A percentile compares a stretch with the other conserved stretches of the same genome.
phyloP scores from a whole-genome alignment of 2,797 vertebrate genomes.

The Channallabes apus region DNA sequence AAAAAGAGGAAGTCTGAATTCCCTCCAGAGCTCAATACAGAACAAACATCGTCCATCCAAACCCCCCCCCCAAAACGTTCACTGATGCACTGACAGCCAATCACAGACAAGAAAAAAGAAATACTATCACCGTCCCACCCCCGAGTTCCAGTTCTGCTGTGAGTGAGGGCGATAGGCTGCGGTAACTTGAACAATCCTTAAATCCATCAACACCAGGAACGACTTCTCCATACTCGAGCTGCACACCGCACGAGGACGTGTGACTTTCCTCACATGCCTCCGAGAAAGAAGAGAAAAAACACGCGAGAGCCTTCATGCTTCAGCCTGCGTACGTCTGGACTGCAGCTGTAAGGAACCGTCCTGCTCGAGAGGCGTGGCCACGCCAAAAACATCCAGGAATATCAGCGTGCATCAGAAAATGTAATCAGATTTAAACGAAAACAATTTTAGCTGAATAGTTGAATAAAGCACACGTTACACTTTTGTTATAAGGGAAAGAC shows the following conservation, averaged over 20 bases:
- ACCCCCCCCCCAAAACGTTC: background rate
- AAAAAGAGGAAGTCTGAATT: conserved; percentile 77
- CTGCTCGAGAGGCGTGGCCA: no score
- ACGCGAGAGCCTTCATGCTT: background rate
- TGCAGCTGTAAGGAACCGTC: background rate
- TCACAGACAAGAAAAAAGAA: conserved; percentile 31
- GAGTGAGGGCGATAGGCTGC: conserved; percentile 1
- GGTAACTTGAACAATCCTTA: conserved; percentile 12
- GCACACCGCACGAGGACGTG: background rate
- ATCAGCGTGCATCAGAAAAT: background rate
- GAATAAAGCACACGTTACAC: background rate
- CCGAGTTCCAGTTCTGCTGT: background rate
- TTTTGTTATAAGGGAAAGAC: background rate
- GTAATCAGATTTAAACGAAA: background rate
- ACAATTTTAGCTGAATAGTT: background rate
- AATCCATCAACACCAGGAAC: conserved; percentile 13
- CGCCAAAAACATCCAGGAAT: background rate
- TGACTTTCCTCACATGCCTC: conserved; percentile 16
- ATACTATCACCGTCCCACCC: background rate
- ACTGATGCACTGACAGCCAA: conserved; percentile 37
- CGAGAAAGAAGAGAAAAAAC: background rate
- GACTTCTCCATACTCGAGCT: conserved; percentile 4
- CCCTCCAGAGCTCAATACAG: conserved; percentile 65
- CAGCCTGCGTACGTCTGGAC: background rate
- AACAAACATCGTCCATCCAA: conserved; percentile 52